A percentile compares a stretch with the other conserved stretches of the same genome.
Evolutionary conservation across 92 coral and sea anemone genomes (phyloP).

Genomic region (Palythoa grandis): DNA sequence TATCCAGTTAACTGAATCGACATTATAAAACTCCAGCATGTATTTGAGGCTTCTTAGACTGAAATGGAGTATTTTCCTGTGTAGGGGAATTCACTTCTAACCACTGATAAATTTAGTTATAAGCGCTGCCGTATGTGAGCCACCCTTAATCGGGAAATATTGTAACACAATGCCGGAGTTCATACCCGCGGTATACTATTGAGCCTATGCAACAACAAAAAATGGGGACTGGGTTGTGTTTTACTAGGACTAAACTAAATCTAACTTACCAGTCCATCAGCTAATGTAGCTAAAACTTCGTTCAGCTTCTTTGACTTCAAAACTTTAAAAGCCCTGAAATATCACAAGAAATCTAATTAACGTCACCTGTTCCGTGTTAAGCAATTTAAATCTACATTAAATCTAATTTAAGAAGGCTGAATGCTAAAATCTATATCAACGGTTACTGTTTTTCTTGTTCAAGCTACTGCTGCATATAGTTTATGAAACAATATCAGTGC

Average conservation of each 20-base stretch:
- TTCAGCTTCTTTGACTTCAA: slow-evolving; percentile 82
- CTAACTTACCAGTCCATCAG: slow-evolving; percentile 88
- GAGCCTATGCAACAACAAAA: not conserved
- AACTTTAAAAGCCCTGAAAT: slow-evolving; percentile 82
- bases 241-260: not conserved
- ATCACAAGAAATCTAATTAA: not conserved
- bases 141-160: too few relatives aligned
- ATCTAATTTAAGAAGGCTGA: not conserved
- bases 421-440: too few relatives aligned
- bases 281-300: slow-evolving; percentile 83
- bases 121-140: too few relatives aligned
- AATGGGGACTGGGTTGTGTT: not conserved
- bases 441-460: too few relatives aligned
- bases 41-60: too few relatives aligned
- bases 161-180: not conserved
- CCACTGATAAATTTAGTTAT: too few relatives aligned
- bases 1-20: too few relatives aligned
- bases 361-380: not conserved
- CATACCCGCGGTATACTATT: not conserved
- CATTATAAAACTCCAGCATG: too few relatives aligned
- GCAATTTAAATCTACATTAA: not conserved
- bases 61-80: too few relatives aligned
- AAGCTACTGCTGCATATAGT: too few relatives aligned
- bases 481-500: too few relatives aligned
- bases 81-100: too few relatives aligned